Conservation (phyloP, 2,797 vertebrate species). For the Crypturellus tataupa region DNA sequence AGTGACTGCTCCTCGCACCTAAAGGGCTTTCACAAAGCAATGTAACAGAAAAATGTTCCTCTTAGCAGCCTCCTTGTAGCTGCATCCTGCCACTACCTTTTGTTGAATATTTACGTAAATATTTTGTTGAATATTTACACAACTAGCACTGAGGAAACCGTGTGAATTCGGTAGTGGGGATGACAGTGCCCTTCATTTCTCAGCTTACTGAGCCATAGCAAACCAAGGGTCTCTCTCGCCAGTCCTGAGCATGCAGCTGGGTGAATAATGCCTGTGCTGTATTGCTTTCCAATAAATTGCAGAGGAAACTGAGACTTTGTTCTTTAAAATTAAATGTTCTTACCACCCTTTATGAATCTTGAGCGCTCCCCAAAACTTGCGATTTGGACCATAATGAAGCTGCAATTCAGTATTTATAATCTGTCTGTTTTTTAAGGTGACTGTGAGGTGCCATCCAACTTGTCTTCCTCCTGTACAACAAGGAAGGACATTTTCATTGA, state of each 20-base stretch:
- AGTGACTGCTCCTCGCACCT: rapidly evolving
- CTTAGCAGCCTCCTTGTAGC: not conserved
- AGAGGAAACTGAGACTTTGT: not conserved
- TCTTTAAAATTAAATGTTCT: not conserved
- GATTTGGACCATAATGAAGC: not conserved
- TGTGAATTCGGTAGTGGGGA: not conserved
- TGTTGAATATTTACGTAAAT: not conserved
- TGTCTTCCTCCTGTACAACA: rapidly evolving
- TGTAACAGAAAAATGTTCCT: not conserved
- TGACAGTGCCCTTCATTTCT: not conserved
- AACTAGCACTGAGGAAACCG: rapidly evolving
- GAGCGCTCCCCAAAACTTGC: not conserved
- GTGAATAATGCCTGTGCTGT: not conserved
- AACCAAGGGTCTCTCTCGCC: no score
- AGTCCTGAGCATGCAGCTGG: not conserved
- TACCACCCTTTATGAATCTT: not conserved
- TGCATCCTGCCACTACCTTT: rapidly evolving
- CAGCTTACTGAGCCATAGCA: not conserved
- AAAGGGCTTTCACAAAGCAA: no score
- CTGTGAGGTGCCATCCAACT: not conserved
- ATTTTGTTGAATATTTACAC: not conserved
- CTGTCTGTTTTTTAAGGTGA: not conserved
- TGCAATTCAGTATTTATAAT: not conserved
- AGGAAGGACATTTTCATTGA: not conserved
- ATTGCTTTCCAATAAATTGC: not conserved